Percentiles rank a stretch among this genome's conserved stretches.
phyloP scores from a whole-genome alignment of 2,888 invertebrate species.

The Strigamia maritima region DNA sequence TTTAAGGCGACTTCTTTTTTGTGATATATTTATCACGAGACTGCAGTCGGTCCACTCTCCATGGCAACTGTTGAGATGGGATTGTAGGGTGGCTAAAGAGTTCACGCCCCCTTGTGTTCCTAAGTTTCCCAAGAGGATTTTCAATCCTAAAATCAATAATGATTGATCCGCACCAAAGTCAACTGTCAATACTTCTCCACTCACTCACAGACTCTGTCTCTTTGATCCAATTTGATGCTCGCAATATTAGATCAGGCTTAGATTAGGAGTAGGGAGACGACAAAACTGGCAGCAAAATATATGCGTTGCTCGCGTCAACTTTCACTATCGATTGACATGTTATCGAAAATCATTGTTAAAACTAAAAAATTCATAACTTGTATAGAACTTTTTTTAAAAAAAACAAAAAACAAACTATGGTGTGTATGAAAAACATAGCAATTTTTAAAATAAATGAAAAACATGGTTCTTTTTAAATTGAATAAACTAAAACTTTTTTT shows the following conservation, averaged over 20 bases:
- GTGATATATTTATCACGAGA: not conserved
- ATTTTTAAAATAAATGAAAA: not conserved
- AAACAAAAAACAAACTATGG: no score
- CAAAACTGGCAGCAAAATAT: conserved; percentile 31
- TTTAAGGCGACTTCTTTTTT: not conserved
- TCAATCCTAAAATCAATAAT: conserved; percentile 28
- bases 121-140: conserved; percentile 25
- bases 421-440: not conserved
- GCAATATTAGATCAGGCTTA: conserved; percentile 34
- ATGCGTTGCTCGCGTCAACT: conserved; percentile 15
- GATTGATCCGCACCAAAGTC: conserved; percentile 30
- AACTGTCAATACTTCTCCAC: conserved; percentile 34
- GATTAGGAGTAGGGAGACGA: conserved; percentile 18
- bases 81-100: conserved; percentile 25
- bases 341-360: not conserved
- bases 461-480: not conserved
- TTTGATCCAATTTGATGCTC: conserved; percentile 34
- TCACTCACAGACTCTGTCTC: conserved; percentile 29
- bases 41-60: conserved; percentile 28
- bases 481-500: not conserved
- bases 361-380: conserved; percentile 2
- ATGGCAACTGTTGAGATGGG: conserved; percentile 26
- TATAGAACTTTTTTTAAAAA: no score
- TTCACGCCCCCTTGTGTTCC: conserved; percentile 30
- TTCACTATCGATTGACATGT: not conserved